A percentile compares a stretch with the other conserved stretches of the same genome.
Evolutionary conservation across 2,888 invertebrate species (phyloP).

Genomic region (Platypus cylindrus): DNA sequence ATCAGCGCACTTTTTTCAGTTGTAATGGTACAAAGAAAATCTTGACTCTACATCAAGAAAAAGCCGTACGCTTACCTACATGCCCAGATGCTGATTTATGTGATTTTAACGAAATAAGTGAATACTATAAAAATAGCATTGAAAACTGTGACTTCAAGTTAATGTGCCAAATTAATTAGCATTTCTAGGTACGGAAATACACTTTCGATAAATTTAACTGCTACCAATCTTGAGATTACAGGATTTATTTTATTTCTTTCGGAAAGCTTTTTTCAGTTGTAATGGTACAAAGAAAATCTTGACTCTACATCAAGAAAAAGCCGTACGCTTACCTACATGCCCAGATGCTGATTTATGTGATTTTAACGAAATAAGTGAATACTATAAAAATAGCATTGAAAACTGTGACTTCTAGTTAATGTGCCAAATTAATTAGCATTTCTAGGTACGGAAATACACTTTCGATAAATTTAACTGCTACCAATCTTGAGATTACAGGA

Average conservation of each 20-base stretch:
- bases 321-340: constrained; percentile 57
- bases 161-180: too few species aligned
- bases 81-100: constrained; percentile 55
- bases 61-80: constrained; percentile 51
- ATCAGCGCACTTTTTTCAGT: constrained; percentile 20
- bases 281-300: constrained; percentile 41
- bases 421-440: too few species aligned
- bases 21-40: constrained; percentile 39
- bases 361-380: constrained; percentile 40
- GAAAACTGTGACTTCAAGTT: constrained; percentile 52
- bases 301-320: constrained; percentile 62
- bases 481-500: too few species aligned
- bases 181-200: too few species aligned
- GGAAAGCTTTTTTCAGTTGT: constrained; percentile 30
- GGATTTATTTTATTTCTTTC: too few species aligned
- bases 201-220: too few species aligned
- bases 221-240: too few species aligned
- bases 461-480: too few species aligned
- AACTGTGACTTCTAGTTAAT: constrained; percentile 62
- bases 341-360: constrained; percentile 51
- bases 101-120: constrained; percentile 43
- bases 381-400: constrained; percentile 46
- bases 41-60: constrained; percentile 64
- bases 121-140: constrained; percentile 46
- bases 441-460: too few species aligned